Base-by-base conservation (phyloP, 2,113 vertebrate genomes). In the Actenoides lindsayi region DNA sequence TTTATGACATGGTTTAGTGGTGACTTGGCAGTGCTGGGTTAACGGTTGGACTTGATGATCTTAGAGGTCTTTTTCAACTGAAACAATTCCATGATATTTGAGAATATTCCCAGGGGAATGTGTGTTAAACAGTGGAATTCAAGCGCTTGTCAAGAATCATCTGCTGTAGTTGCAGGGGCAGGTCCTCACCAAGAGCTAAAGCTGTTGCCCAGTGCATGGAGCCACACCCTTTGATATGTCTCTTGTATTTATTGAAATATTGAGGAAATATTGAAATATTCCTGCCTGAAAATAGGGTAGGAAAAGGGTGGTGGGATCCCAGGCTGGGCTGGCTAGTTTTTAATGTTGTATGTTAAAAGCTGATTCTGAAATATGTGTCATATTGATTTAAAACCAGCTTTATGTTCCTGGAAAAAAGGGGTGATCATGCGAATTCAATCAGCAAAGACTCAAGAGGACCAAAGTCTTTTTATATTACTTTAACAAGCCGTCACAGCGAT, bases 381-480 rank as follows among this genome's bases (percentile, higher is more conserved):
- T 46, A 89, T 86, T 51, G 80, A 77, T 93, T 73, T 53, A 30
- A 65, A 73, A 73, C 9, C 50, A 48, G 74, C 50, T 81, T 78
- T 84, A 18, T 9, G 54, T 87, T 74, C 10, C 89, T 74, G 86
- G 79, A 56, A 69, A 78, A 73, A 68, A 68, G 82, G 95, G 86
- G 91, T 87, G 94, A 90, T 87, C 59, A 35, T 78, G 89, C 59
- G 87, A 82, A 94, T 95, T 46, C 53, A 69, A 95, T 96, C 94
- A 94, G 11, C 0, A 60, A 5, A 28, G 83, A 5, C 94, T 88
- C 94, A 6, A 82, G 94, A 94, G 95, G 91, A 77, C 89, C 62
- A 28, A 17, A 77, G 89, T 90, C 93, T 76, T 65, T 51, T 59
- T 37, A 10, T 73, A 84, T 94, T 92, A 94, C 91, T 82, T 57